phyloP scores from a whole-genome alignment of 2,113 vertebrate genomes.

The Aphyosemion australe region DNA sequence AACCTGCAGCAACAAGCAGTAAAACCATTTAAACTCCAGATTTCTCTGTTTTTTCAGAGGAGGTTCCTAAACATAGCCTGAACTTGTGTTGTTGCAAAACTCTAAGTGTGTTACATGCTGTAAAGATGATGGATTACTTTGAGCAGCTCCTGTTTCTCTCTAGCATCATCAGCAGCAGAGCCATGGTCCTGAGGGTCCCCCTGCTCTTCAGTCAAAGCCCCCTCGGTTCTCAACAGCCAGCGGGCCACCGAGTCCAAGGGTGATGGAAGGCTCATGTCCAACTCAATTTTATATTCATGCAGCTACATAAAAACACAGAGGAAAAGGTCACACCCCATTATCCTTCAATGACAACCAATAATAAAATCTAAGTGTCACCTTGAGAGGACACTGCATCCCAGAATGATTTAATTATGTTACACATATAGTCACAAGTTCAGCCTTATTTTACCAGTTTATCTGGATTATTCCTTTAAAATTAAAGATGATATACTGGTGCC shows the following conservation, averaged over 20 bases:
- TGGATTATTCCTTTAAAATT: no score
- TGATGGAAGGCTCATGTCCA: conserved; percentile 83
- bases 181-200: conserved; percentile 76
- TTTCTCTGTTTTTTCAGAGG: no score
- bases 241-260: conserved; percentile 80
- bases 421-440: no score
- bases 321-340: no score
- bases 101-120: neutral
- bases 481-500: no score
- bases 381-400: no score
- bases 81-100: neutral
- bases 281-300: conserved; percentile 77
- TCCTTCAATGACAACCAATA: no score
- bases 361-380: no score
- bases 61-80: no score
- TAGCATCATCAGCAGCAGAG: conserved; percentile 74
- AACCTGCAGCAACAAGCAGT: conserved; percentile 60
- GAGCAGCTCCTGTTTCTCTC: conserved; percentile 81
- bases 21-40: neutral
- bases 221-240: conserved; percentile 87
- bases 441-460: no score
- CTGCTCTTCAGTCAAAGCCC: conserved; percentile 75
- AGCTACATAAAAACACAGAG: conserved; percentile 73
- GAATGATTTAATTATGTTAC: no score
- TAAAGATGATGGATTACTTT: conserved; percentile 77